These are phyloP conservation scores for Diaphora mendica DNA, from an alignment of 2,888 invertebrate species.

Conservation along the genomic window DNA sequence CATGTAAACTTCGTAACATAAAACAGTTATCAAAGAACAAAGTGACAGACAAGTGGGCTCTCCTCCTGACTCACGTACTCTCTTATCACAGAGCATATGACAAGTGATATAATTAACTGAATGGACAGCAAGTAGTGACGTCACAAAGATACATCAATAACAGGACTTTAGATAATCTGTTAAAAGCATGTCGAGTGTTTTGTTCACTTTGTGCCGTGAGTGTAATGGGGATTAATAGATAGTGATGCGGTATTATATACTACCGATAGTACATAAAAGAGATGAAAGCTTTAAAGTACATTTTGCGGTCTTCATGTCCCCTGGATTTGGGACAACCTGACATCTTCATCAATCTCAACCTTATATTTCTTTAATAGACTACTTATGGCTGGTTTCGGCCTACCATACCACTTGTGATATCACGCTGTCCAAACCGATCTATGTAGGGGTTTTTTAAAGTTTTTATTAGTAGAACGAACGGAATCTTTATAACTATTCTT, in stretches of 20 bases:
- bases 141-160: slow-evolving; percentile 24
- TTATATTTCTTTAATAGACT: too few species aligned
- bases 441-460: too few species aligned
- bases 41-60: neutral
- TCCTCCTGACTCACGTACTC: neutral
- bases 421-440: too few species aligned
- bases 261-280: neutral
- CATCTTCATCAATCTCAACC: too few species aligned
- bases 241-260: neutral
- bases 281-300: neutral
- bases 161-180: slow-evolving; percentile 52
- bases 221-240: slow-evolving; percentile 1
- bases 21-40: neutral
- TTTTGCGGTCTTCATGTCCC: too few species aligned
- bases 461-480: too few species aligned
- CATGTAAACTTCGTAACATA: neutral
- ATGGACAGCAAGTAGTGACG: slow-evolving; percentile 2
- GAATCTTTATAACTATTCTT: too few species aligned
- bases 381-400: too few species aligned
- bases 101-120: slow-evolving; percentile 2
- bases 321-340: too few species aligned
- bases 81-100: neutral
- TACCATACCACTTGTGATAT: too few species aligned
- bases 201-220: slow-evolving; percentile 27
- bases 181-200: slow-evolving; percentile 55